Evolutionary conservation across 1,140 invertebrate genomes (phyloP).

Genomic region (Polypedilum pembai): DNA sequence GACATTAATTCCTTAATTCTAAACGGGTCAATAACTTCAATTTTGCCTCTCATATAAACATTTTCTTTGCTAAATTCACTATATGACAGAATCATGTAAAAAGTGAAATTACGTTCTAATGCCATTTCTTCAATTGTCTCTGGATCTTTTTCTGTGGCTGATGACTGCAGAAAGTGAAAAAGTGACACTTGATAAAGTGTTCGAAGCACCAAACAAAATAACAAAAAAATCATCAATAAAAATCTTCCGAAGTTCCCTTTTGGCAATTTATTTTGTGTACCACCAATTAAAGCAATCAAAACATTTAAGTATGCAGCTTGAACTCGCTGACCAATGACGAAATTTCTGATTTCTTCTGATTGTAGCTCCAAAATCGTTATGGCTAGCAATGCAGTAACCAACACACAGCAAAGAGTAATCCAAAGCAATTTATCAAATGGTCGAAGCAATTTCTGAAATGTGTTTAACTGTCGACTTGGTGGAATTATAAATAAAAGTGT

Average conservation of each 20-base stretch:
- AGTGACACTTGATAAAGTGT: constrained; percentile 22
- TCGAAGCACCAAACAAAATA: neutral
- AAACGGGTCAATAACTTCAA: neutral
- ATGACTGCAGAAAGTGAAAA: neutral
- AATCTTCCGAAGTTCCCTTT: neutral
- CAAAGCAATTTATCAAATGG: neutral
- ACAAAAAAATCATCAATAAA: neutral
- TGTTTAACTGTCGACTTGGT: neutral
- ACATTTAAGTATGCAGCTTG: neutral
- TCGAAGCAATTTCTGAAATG: neutral
- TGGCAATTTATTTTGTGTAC: neutral
- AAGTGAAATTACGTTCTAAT: neutral
- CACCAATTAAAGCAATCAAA: neutral
- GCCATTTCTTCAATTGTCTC: neutral
- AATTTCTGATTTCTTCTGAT: neutral
- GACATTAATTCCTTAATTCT: neutral
- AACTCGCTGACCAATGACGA: neutral
- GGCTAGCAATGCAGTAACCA: neutral
- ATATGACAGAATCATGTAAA: neutral
- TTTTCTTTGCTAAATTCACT: neutral
- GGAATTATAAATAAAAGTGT: neutral
- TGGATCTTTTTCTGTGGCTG: neutral
- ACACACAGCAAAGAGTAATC: neutral
- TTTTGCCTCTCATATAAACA: neutral
- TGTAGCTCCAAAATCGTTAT: neutral